Base-by-base conservation (phyloP, 2,797 vertebrate genomes). In the Premnoplex brunnescens region DNA sequence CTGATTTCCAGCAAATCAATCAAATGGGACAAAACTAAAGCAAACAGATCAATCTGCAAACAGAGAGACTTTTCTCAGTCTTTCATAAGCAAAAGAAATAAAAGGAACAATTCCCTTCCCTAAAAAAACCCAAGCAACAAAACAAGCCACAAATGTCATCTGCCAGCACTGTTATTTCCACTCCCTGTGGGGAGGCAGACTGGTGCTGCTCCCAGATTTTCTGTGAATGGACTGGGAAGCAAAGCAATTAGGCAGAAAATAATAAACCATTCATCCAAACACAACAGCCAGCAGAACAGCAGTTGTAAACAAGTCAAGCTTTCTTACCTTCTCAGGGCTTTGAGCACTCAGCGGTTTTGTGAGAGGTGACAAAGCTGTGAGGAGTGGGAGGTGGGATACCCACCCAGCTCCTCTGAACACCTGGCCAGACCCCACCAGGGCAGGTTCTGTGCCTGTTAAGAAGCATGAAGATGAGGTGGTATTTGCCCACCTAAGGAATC, bases 181-280 rank as follows among this genome's bases (percentile, higher is more conserved):
- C 60, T 44, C 18, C 34, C 5, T 0, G 83, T 75, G 51, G 88
- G 89, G n/a, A 91, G 64, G 81, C 59, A 85, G 77, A 17, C 37
- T 66, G 63, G 54, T 84, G 74, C 66, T 91, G 74, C 84, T 95
- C 77, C 66, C 78, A 56, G 44, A 68, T 74, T 77, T 91, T 91
- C 91, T 89, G 58, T 94, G 89, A 97, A 94, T 87, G 91, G 90
- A 26, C 49, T 34, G 85, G 88, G 90, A 97, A 95, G 62, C 68
- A 81, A 95, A 92, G 74, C 81, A 85, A 60, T 68, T 59, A 68
- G 72, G 54, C 71, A 91, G 88, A 69, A 88, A 91, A 91, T 54
- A 91, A 95, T 75, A 93, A 97, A 44, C 59, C 44, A 32, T 93
- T 94, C 75, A 86, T 75, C 81, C 91, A 79, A 88, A 88, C 92